Evolutionary conservation across 2,113 vertebrate genomes (phyloP), one percentile per base, ranked within the genome.

Genomic region (Suncus etruscus): DNA sequence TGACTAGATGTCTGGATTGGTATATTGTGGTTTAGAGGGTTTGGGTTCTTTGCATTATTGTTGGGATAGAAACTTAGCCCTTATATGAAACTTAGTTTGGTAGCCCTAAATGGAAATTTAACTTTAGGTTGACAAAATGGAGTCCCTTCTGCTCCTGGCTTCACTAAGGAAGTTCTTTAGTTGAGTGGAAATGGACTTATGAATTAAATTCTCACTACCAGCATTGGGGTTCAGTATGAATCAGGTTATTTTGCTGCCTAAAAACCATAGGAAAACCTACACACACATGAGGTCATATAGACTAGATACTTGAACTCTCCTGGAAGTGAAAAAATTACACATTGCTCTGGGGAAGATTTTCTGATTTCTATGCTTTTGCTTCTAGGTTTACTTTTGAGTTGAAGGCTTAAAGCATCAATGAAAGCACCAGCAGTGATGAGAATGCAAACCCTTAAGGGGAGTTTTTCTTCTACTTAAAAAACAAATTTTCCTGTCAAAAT

Each of bases 341-440:
- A 75, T 96, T 82, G 83, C 50, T 75, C 82, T 15, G 90, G 51
- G 18, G 86, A 39, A 96, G 65, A 14, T 91, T 25, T 91, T 96
- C 11, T 82, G 66, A 31, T 80, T 94, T 80, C 32, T 27, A 32
- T 69, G 75, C 72, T 89, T 79, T 31, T 11, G 79, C 63, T 89
- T 82, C 29, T 70, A 0, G 58, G 47, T 75, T 89, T 84, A 39
- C 65, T 75, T 80, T 91, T 84, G 29, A 86, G 81, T 89, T 94
- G 84, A 61, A 29, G 84, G 66, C n/a, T 91, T 84, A 29, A 91
- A 94, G 66, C 54, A 51, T 39, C 39, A 70, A 20, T 61, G 68
- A 70, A 18, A 58, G 68, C 39, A 45, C 25, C 32, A 31, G 27
- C 48, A 85, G 74, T 68, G 79, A 83, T 69, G 51, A 92, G 50